Base-by-base conservation (phyloP, 1,140 invertebrate species). In the Calycopis cecrops region DNA sequence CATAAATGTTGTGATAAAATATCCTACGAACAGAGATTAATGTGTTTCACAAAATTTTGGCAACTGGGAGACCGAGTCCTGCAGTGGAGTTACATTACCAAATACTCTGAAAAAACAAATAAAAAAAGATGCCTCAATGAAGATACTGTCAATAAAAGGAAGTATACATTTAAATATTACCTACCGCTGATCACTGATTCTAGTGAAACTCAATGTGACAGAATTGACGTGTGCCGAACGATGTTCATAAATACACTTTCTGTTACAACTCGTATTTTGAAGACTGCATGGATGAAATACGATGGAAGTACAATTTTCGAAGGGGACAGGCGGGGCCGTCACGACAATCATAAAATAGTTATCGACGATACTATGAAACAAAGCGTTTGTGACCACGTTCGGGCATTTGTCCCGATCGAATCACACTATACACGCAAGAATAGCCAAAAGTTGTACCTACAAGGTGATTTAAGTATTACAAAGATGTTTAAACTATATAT, bases 181-280 rank as follows among this genome's bases (percentile, higher is more conserved):
- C 34, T 56, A 34, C 53, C 53, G 16, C 14, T 52, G 35, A 16
- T 37, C 11, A 52, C 49, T 35, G 49, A 37, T 8, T 35, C 47
- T n/a, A n/a, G n/a, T n/a, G n/a, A n/a, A 52, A 1, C 49, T 37
- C 49, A 58, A 12, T 48, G 11, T 18, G 35, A 61, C 3, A 59
- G 14, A 60, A 56, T 42, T 48, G 58, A 59, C 11, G 61, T 59
- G 18, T 63, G 58, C 48, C 49, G 55, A 35, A 61, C 49, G 28
- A 63, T 60, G 58, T 67, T 67, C 54, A 44, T 63, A 18, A 63
- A 60, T 33, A 60, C 64, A 9, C 54, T 62, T 38, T 18, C 55
- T 3, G 11, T 52, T 48, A 35, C 38, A 44, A 52, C 54, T 35
- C 48, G 52, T 47, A 48, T 60, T 8, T 17, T 67, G 33, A 58